Conservation (phyloP, 2,888 invertebrate genomes). For the Microdon myrmicae region DNA sequence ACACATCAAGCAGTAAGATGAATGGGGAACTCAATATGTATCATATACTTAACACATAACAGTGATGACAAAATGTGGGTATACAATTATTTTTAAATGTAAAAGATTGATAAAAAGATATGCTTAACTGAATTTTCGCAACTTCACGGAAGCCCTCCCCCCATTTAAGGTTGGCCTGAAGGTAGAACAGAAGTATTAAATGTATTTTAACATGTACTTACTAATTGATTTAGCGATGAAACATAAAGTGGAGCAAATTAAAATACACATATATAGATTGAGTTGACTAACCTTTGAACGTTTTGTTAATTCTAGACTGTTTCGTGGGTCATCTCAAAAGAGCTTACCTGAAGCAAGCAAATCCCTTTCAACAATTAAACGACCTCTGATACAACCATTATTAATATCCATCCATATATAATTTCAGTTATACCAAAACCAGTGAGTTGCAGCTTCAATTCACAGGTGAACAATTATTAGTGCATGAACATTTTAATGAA, state of each 20-base stretch:
- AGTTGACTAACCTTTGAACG: slow-evolving; percentile 25
- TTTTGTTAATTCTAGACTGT: not conserved
- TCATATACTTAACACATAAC: slow-evolving; percentile 31
- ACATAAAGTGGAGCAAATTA: slow-evolving; percentile 20
- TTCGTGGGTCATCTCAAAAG: too few relatives aligned
- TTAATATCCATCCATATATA: too few relatives aligned
- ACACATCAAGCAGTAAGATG: slow-evolving; percentile 43
- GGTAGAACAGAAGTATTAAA: slow-evolving; percentile 13
- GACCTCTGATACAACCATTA: too few relatives aligned
- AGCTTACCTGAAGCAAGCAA: slow-evolving; percentile 30
- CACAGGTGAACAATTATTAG: too few relatives aligned
- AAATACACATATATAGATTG: slow-evolving; percentile 4
- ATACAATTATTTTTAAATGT: slow-evolving; percentile 34
- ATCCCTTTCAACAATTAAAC: too few relatives aligned
- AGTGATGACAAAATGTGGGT: slow-evolving; percentile 33
- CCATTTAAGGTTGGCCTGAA: slow-evolving; percentile 9
- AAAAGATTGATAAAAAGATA: slow-evolving; percentile 6
- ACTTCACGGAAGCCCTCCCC: slow-evolving; percentile 14
- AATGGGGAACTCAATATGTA: slow-evolving; percentile 7
- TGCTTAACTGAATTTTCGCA: slow-evolving; percentile 34
- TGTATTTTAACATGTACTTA: slow-evolving; percentile 36
- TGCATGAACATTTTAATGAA: too few relatives aligned
- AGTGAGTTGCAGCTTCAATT: slow-evolving; percentile 20
- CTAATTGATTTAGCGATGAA: slow-evolving; percentile 23
- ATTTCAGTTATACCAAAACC: slow-evolving; percentile 25